Evolutionary conservation across 2,113 vertebrate genomes (phyloP).

Genomic region (Festucalex cinctus): DNA sequence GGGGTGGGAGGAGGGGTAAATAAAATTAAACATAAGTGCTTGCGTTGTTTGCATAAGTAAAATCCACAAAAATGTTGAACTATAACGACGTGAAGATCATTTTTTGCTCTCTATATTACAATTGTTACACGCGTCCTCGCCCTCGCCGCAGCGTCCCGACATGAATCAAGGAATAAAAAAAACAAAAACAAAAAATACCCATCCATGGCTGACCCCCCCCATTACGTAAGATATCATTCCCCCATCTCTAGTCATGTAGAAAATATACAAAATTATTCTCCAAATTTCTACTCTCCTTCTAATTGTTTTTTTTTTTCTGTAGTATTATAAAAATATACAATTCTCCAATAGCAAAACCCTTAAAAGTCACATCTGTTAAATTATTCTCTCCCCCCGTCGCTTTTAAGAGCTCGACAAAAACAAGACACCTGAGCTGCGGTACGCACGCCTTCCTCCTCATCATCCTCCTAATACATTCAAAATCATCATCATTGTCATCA

Average conservation of each 20-base stretch:
- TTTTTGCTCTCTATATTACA: conserved; percentile 71
- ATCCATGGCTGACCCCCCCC: conserved; percentile 46
- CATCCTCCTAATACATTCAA: conserved; percentile 61
- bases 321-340: conserved; percentile 81
- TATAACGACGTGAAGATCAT: conserved; percentile 65
- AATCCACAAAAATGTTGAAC: conserved; percentile 67
- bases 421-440: conserved; percentile 72
- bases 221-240: conserved; percentile 51
- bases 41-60: conserved; percentile 37
- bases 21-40: conserved; percentile 62
- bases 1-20: neutral
- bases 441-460: conserved; percentile 43
- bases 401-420: conserved; percentile 62
- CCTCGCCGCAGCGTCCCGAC: conserved; percentile 49
- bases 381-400: conserved; percentile 61
- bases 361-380: conserved; percentile 71
- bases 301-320: conserved; percentile 42
- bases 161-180: conserved; percentile 25
- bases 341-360: conserved; percentile 76
- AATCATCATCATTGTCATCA: conserved; percentile 43
- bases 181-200: conserved; percentile 29
- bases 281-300: conserved; percentile 66
- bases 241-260: conserved; percentile 61
- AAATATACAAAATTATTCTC: conserved; percentile 79
- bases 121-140: conserved; percentile 51